Conservation (phyloP, 2,888 invertebrate genomes). For the Papilio protenor region DNA sequence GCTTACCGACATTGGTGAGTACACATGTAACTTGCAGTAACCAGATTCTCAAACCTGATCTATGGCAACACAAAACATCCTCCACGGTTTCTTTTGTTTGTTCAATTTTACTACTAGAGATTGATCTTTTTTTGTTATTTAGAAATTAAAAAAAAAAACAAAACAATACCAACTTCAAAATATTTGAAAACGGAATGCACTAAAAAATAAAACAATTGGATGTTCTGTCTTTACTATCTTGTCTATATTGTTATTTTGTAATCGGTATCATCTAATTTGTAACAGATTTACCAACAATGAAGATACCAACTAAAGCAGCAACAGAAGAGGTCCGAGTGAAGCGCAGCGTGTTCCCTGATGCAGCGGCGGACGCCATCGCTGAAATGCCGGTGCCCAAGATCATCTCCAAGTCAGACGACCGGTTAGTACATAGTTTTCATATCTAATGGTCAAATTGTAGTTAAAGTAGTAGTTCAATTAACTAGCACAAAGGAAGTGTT, state of each 20-base stretch:
- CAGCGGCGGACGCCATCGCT: constrained; percentile 58
- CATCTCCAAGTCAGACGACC: constrained; percentile 65
- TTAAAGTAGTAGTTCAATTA: no score
- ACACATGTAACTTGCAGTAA: not conserved
- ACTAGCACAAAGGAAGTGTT: no score
- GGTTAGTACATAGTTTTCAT: constrained; percentile 53
- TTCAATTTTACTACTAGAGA: no score
- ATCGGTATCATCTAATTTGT: not conserved
- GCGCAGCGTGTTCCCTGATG: constrained; percentile 71
- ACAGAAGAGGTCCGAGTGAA: constrained; percentile 57
- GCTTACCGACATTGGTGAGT: constrained; percentile 66
- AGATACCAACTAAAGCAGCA: constrained; percentile 48
- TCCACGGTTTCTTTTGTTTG: not conserved
- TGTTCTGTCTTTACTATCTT: not conserved
- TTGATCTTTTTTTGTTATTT: not conserved
- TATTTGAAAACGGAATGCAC: no score
- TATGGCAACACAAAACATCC: no score
- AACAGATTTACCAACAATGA: constrained; percentile 23
- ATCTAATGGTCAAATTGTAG: no score
- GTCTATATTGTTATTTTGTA: not conserved
- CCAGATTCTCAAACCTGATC: no score
- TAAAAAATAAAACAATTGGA: no score
- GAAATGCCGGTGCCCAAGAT: constrained; percentile 61
- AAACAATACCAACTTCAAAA: no score
- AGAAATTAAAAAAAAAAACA: no score